Evolutionary conservation across 2,113 vertebrate genomes (phyloP).

Genomic region (Asarcornis scutulata): DNA sequence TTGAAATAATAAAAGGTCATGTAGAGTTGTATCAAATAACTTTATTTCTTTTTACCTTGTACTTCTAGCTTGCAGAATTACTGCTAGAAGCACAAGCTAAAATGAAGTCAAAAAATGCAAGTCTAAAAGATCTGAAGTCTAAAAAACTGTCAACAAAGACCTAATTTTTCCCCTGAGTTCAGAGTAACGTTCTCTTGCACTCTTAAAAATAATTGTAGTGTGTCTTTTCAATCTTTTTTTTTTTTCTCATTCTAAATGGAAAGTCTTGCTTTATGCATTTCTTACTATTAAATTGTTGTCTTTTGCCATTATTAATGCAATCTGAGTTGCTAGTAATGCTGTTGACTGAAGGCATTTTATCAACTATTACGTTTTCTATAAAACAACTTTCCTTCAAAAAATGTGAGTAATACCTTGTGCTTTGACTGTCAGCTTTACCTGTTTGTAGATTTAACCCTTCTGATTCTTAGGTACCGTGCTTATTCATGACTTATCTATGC

Average conservation of each 20-base stretch:
- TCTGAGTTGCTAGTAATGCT: background rate
- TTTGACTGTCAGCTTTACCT: background rate
- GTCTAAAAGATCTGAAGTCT: background rate
- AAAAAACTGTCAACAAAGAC: background rate
- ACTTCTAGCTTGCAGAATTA: background rate
- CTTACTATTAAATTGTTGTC: background rate
- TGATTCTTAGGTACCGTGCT: background rate
- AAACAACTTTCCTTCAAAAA: background rate
- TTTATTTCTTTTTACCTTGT: background rate
- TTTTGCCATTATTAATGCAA: background rate
- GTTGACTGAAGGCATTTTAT: background rate
- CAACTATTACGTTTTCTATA: fast-evolving
- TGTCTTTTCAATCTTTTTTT: background rate
- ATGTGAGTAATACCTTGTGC: background rate
- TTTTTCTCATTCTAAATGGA: background rate
- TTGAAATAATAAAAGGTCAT: background rate
- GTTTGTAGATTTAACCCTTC: background rate
- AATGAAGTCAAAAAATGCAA: background rate
- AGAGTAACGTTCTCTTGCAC: background rate
- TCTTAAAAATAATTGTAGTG: background rate
- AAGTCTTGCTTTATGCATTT: background rate
- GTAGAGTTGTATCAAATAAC: background rate
- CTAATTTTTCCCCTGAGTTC: background rate
- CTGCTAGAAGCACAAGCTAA: background rate
- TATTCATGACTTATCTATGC: background rate